Base-by-base conservation (phyloP, 2,113 vertebrate species). In the Indicator maculatus region DNA sequence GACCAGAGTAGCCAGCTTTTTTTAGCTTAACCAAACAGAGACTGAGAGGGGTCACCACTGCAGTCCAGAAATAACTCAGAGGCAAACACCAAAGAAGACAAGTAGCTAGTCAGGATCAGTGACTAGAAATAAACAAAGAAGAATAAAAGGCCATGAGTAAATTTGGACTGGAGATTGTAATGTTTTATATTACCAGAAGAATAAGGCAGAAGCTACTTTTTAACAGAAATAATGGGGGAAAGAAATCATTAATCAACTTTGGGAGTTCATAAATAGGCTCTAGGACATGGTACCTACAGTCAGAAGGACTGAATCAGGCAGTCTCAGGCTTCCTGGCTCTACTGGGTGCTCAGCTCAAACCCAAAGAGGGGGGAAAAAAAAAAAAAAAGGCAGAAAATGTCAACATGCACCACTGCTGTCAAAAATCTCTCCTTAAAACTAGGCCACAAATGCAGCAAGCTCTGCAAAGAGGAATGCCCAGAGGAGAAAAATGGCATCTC, bases 391-490 rank as follows among this genome's bases (percentile, higher is more conserved):
- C 41, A 44, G 41, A 44, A 92, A 84, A 84, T 53, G 77, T 65
- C 92, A 90, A 36, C 39, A 30, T 74, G 75, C 63, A 65, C 65
- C 85, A 69, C 20, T 36, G 38, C 76, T 76, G 86, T 94, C 80
- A 94, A 86, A 95, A 93, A 65, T 10, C 14, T 60, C 80, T 88
- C 77, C 75, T 84, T 92, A 95, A 92, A 96, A 89, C 59, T 73
- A 69, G 83, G 73, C 80, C 80, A 89, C 31, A 81, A 75, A 69
- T 14, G 3, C 70, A 83, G 69, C 41, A 74, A 83, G 80, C 76
- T 81, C 69, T 47, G 76, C 53, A 60, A 60, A 81, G 30, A 90
- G 53, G 53, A 90, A 94, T 86, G 83, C 76, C 86, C 52, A 83
- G 86, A 80, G 83, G 72, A 89, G 63, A 89, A 69, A 91, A 81